Conservation (phyloP, 1,140 invertebrate species). For the Wasmannia auropunctata region DNA sequence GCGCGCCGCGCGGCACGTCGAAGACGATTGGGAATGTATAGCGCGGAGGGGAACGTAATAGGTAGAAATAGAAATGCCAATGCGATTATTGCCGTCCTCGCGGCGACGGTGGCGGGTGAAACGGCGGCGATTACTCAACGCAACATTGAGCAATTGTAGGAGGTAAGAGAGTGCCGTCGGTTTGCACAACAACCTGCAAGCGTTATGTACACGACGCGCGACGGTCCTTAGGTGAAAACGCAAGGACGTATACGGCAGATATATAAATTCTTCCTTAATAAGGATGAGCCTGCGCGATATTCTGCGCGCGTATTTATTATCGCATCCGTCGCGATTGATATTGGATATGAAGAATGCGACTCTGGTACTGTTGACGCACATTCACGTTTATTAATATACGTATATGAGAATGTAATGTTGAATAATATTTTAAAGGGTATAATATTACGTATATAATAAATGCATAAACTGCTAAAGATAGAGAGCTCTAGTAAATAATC, state of each 20-base stretch:
- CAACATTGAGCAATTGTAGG: constrained; percentile 69
- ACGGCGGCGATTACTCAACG: constrained; percentile 65
- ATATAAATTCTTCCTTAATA: constrained; percentile 39
- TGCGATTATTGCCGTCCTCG: constrained; percentile 65
- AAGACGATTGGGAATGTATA: constrained; percentile 47
- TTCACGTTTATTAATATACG: not conserved
- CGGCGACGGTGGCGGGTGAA: constrained; percentile 54
- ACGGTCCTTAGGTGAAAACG: constrained; percentile 40
- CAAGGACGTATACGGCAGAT: constrained; percentile 60
- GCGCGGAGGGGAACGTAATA: constrained; percentile 56
- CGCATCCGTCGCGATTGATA: not conserved
- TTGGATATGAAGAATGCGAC: not conserved
- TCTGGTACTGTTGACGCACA: not conserved
- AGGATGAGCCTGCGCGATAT: not conserved
- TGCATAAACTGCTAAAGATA: not conserved
- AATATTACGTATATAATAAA: not conserved
- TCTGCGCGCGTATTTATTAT: not conserved
- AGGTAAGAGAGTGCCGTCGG: constrained; percentile 54
- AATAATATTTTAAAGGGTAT: not conserved
- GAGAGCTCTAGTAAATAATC: not conserved
- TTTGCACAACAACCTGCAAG: constrained; percentile 65
- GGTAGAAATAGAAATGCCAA: constrained; percentile 66
- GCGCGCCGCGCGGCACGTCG: constrained; percentile 7
- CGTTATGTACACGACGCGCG: constrained; percentile 8
- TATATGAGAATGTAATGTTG: not conserved